Base-by-base conservation (phyloP, 2,797 vertebrate genomes). In the Lagocephalus sceleratus region DNA sequence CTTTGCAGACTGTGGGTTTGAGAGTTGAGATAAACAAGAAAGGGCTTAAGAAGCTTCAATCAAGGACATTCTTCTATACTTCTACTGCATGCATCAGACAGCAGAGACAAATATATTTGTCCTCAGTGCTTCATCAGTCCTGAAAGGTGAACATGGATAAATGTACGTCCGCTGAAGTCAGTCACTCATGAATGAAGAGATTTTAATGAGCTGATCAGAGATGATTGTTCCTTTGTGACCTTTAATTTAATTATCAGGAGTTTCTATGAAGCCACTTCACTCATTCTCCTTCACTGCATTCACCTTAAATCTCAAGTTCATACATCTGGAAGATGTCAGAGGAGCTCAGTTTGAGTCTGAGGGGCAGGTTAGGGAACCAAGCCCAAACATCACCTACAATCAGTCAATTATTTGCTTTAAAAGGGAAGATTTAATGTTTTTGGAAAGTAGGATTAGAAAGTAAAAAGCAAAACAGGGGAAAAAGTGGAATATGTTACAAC, bases 21-120 rank as follows among this genome's bases (percentile, higher is more conserved):
- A 63, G 57, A 72, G 71, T 65, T 15, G 1, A 75, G 77, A 85
- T 73, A 82, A 78, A 60, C 49, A 56, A 59, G 38, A 20, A 26
- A 71, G 47, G 54, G 57, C 66, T 22, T 26, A 26, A 15, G 39
- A 38, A 41, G 66, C 61, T 70, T 51, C 14, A 56, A 44, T 72
- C 32, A 73, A 78, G 60, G 63, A 47, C 58, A 45, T 22, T 40
- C 44, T 63, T 41, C 14, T 60, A 23, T 29, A 29, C 52, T 57
- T 52, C 19, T 0, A 22, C 11, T 25, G 23, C 22, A n/a, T 6
- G 6, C 5, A 53, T 29, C 20, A 38, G 10, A 50, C n/a, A n/a
- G n/a, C n/a, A n/a, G n/a, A n/a, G n/a, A n/a, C 20, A n/a, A 54
- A 19, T 23, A 21, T 14, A 52, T 21, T 3, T 47, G 3, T 12